These are phyloP conservation scores for Ariopsis seemanni DNA, from an alignment of 2,113 vertebrate genomes.

Conservation along the genomic window DNA sequence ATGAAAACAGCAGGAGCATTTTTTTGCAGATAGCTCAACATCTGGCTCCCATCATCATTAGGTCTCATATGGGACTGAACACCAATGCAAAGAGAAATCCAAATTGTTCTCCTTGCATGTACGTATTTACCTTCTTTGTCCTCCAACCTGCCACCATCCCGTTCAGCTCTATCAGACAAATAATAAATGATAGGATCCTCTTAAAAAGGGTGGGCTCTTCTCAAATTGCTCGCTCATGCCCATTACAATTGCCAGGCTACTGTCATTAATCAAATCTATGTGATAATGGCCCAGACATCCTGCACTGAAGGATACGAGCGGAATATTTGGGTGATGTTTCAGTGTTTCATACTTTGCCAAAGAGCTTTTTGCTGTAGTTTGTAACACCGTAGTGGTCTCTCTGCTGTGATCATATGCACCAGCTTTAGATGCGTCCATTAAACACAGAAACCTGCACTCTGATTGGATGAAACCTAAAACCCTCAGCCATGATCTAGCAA, in stretches of 20 bases:
- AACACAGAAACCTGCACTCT: slow-evolving; percentile 56
- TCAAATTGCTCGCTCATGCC: slow-evolving; percentile 32
- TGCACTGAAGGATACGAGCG: neutral
- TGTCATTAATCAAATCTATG: slow-evolving; percentile 40
- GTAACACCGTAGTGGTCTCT: slow-evolving; percentile 14
- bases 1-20: neutral
- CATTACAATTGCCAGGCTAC: slow-evolving; percentile 35
- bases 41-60: slow-evolving; percentile 36
- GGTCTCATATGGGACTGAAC: neutral
- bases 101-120: slow-evolving; percentile 17
- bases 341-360: slow-evolving; percentile 22
- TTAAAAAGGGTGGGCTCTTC: slow-evolving; percentile 38
- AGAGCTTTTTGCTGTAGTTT: slow-evolving; percentile 42
- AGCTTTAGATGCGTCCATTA: slow-evolving; percentile 49
- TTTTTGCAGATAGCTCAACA: slow-evolving; percentile 4
- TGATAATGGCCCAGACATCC: slow-evolving; percentile 23
- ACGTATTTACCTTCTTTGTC: slow-evolving; percentile 41
- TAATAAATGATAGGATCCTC: slow-evolving; percentile 47
- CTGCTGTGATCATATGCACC: slow-evolving; percentile 32
- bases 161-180: slow-evolving; percentile 24
- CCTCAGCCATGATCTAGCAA: slow-evolving; percentile 52
- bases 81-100: slow-evolving; percentile 68
- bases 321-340: slow-evolving; percentile 19
- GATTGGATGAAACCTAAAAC: slow-evolving; percentile 54
- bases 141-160: slow-evolving; percentile 40